Evolutionary conservation across 2,113 vertebrate species (phyloP), one percentile per base, ranked within the genome.

Genomic region (Cinclus cinclus): DNA sequence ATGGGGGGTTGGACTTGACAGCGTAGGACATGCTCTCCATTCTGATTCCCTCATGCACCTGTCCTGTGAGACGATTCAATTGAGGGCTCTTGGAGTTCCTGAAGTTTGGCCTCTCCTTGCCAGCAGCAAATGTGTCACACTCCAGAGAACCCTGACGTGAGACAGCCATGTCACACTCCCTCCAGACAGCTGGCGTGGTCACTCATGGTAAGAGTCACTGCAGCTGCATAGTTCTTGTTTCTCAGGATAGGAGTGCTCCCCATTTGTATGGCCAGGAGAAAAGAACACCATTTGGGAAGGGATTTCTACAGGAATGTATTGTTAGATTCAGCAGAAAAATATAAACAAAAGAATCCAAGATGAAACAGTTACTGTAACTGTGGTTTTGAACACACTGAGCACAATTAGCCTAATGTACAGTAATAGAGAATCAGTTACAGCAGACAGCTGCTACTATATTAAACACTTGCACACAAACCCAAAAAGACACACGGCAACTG

Each of bases 301-400:
- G 53, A 19, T 37, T 49, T 35, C 59, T 69, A 5, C 10, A 30
- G 46, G 35, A 71, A 81, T 56, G 17, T 15, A 41, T 60, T 75
- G 59, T 76, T 91, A 73, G 35, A 62, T 75, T 95, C 23, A 42
- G 30, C 41, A 73, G 49, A 15, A 81, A 94, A 95, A 55, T 50
- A 53, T 17, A 39, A 92, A 65, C 52, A 75, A 31, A 31, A 71
- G 49, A n/a, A 39, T 77, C 15, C 74, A 55, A 84, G 69, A 65
- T 60, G 12, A 82, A 42, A 93, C 33, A 28, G 11, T 90, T 91
- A 67, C 30, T 35, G 16, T 69, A 77, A 73, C 10, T 33, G 37
- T 81, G 19, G 56, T 67, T 92, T 94, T 84, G 53, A 92, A 23
- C 39, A 69, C 28, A 24, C 64, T 77, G 56, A 84, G 46, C 68